Percentiles rank a stretch among this genome's conserved stretches.
phyloP scores from a whole-genome alignment of 2,797 vertebrate species.

The Carduelis carduelis region DNA sequence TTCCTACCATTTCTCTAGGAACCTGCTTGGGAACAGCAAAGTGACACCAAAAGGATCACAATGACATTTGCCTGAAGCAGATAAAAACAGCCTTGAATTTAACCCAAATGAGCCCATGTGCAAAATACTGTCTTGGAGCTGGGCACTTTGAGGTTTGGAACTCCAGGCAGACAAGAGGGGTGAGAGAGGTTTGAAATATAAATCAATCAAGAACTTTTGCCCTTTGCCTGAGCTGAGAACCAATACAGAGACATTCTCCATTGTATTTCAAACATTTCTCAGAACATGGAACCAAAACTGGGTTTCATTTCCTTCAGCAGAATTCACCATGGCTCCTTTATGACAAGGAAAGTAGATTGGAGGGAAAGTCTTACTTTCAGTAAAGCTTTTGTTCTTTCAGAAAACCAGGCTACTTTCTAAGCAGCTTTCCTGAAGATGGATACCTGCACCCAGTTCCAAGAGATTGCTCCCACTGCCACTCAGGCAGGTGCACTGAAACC shows the following conservation, averaged over 20 bases:
- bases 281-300: slow-evolving; percentile 8
- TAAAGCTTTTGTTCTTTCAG: background rate
- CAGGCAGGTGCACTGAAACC: background rate
- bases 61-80: slow-evolving; percentile 20
- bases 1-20: background rate
- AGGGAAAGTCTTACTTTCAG: background rate
- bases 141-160: background rate
- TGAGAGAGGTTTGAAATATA: background rate
- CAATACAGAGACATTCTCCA: background rate
- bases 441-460: background rate
- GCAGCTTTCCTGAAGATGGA: background rate
- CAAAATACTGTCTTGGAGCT: background rate
- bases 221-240: slow-evolving; percentile 17
- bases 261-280: background rate
- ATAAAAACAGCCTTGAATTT: slow-evolving; percentile 10
- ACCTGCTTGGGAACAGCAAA: background rate
- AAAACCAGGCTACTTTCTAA: background rate
- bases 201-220: slow-evolving; percentile 2
- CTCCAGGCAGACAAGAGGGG: background rate
- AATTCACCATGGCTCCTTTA: background rate
- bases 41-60: slow-evolving; percentile 27
- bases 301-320: background rate
- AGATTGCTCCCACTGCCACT: background rate
- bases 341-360: background rate
- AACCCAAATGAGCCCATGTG: background rate